A percentile compares a stretch with the other conserved stretches of the same genome.
Conservation (phyloP, 2,113 vertebrate species). For the Cyanistes caeruleus region DNA sequence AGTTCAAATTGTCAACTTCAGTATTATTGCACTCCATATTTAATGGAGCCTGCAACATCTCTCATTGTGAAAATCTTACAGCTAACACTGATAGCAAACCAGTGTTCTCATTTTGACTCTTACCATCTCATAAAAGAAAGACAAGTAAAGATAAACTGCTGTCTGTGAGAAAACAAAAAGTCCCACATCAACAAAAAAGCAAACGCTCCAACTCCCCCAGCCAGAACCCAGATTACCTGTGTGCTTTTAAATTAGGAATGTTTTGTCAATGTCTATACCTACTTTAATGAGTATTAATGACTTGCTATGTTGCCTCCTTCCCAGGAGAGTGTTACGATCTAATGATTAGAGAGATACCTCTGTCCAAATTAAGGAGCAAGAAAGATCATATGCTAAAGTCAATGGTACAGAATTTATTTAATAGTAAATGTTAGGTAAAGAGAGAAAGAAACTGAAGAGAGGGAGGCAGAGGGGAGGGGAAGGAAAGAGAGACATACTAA, state of each 20-base stretch:
- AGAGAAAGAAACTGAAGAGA: neutral
- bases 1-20: neutral
- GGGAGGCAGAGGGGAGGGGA: fast-evolving
- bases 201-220: neutral
- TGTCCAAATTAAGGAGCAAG: neutral
- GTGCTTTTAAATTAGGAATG: neutral
- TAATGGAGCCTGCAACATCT: neutral
- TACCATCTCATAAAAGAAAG: neutral
- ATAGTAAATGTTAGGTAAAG: neutral
- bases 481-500: neutral
- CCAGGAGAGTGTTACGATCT: neutral
- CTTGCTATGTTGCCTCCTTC: neutral
- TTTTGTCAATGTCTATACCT: neutral
- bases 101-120: neutral
- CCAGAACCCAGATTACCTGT: neutral
- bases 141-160: neutral
- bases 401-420: neutral
- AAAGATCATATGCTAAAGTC: neutral
- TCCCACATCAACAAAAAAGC: neutral
- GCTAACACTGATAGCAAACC: neutral
- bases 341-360: neutral
- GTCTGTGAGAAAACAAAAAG: neutral
- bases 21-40: neutral
- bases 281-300: neutral
- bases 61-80: neutral